Evolutionary conservation across 2,888 invertebrate genomes (phyloP).

Genomic region (Synanthedon andrenaeformis): DNA sequence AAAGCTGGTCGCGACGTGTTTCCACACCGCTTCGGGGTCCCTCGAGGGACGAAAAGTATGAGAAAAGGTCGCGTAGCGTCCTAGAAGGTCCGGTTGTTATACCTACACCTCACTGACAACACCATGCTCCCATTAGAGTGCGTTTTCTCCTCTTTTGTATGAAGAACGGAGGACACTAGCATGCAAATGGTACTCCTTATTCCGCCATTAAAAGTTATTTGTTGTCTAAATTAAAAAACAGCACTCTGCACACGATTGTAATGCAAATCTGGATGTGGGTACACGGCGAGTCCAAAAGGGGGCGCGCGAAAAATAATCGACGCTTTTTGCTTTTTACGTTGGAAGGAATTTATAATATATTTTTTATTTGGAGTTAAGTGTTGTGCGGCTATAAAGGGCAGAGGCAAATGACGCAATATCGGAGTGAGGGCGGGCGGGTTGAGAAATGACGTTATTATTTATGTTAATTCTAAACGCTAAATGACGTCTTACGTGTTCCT

Average conservation of each 20-base stretch:
- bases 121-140: not conserved
- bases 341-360: constrained; percentile 52
- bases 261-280: constrained; percentile 38
- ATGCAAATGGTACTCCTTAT: constrained; percentile 57
- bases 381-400: constrained; percentile 53
- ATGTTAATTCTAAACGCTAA: constrained; percentile 65
- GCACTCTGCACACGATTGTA: constrained; percentile 47
- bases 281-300: constrained; percentile 17
- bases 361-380: constrained; percentile 61
- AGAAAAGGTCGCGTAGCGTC: constrained; percentile 1
- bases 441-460: constrained; percentile 68
- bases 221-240: constrained; percentile 61
- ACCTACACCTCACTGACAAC: too few relatives aligned
- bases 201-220: constrained; percentile 58
- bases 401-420: constrained; percentile 55
- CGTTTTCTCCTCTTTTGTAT: not conserved
- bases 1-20: constrained; percentile 22
- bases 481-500: constrained; percentile 61
- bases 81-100: not conserved
- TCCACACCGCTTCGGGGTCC: constrained; percentile 7
- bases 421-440: constrained; percentile 19
- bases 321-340: constrained; percentile 16
- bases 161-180: constrained; percentile 21
- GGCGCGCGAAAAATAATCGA: constrained; percentile 10
- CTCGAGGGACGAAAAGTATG: constrained; percentile 3